Evolutionary conservation across 2,888 invertebrate species (phyloP), one percentile per base, ranked within the genome.

Genomic region (Mythimna ferrago): DNA sequence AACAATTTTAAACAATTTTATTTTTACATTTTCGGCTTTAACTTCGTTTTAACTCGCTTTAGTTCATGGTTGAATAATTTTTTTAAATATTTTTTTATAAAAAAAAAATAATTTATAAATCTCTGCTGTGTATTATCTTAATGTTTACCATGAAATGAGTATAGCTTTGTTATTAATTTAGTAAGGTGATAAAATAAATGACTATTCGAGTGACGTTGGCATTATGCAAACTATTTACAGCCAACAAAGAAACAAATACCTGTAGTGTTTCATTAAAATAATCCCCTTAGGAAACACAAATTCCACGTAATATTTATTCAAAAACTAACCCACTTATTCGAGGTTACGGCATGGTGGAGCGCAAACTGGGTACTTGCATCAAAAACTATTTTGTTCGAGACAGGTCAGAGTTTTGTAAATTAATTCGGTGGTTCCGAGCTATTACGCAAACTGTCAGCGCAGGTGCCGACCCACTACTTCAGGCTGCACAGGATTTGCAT

Each of bases 401-500:
- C 92, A 91, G 93, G 92, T 93, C 91, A 91, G 93, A 94, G 93
- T 95, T 95, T 94, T 93, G 93, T 92, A 91, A 94, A 95, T 95
- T 94, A 95, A 95, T 95, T 95, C 93, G 91, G 92, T 89, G 93
- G 95, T 95, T 95, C 92, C 93, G 90, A 91, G 93, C 94, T 94
- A 95, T 95, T 95, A 95, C 94, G 91, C 90, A 92, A 93, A 93
- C 95, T 95, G 95, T 95, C 95, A 93, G 93, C 92, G 90, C 95
- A 95, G 95, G 95, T 95, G 95, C 90, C 89, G 90, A 89, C 90
- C 88, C 89, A 86, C 88, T 89, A 89, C 90, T 91, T 89, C 89
- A 87, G 87, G 84, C 83, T 87, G 89, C 91, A 86, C 85, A 84
- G 92, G 92, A 94, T 94, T 94, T 93, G 93, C 94, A 94, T 94